Base-by-base conservation (phyloP, 2,888 invertebrate species). In the Aspidiotus destructor region DNA sequence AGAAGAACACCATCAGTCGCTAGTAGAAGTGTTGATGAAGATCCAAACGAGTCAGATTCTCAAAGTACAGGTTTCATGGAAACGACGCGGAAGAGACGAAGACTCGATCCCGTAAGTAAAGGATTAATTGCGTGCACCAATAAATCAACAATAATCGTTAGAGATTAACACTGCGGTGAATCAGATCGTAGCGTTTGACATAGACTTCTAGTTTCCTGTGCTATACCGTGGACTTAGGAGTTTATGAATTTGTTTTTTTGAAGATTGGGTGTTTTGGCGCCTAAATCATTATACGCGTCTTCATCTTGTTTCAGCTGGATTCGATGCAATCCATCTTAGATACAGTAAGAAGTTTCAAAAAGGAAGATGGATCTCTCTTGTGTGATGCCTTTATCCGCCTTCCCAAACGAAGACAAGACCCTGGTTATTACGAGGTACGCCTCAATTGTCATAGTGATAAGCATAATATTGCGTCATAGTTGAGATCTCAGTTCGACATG, bases 311-410 rank as follows among this genome's bases (percentile, higher is more conserved):
- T 54, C 76, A 89, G 86, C 83, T 86, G 73, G 92, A 92, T 78
- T 80, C 90, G 71, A 91, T 91, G 75, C 95, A 96, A 77, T 94
- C 92, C 76, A 78, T 98, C 52, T 95, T 94, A 79, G 97, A 98
- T 75, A 87, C 88, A 1, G 86, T 98, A 72, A 83, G 96, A 71
- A 91, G 88, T 74, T 86, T 88, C 73, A 95, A 94, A 78, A 92
- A 92, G 74, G 92, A 93, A 73, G 96, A 96, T 80, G 96, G 96
- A 0, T 81, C 86, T 0, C 80, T 92, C 73, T 77, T 97, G 7
- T 96, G 96, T 78, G 97, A 98, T 77, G 86, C 92, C 1, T 97
- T 98, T 76, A 93, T 97, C 73, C 81, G 97, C 73, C 93, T 90
- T 10, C 97, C 98, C 0, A 97, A 97, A 76, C 83, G 95, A 70